Conservation (phyloP, 1,140 invertebrate genomes). For the Dendrolimus kikuchii region DNA sequence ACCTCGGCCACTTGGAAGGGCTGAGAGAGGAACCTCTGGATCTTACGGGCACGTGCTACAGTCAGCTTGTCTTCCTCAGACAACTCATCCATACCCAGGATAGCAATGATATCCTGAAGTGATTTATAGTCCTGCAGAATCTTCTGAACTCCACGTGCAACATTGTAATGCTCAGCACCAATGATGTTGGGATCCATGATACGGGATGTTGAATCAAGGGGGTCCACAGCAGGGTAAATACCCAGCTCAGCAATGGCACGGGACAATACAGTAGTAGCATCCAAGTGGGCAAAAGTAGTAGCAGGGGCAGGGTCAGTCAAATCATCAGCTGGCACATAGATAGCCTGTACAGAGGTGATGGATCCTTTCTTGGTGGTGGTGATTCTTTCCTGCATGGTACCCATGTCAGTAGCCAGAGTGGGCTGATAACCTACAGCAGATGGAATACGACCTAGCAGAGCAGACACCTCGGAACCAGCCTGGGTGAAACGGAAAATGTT, state of each 20-base stretch:
- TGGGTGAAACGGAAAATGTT: slow-evolving; percentile 99
- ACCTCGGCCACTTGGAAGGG: slow-evolving; percentile 97
- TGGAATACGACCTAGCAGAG: slow-evolving; percentile 98
- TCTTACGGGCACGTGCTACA: slow-evolving; percentile 96
- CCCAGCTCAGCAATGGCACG: slow-evolving; percentile 95
- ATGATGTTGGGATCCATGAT: slow-evolving; percentile 99
- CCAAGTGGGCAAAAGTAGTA: slow-evolving; percentile 99
- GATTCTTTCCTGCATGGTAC: slow-evolving; percentile 99
- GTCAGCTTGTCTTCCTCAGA: slow-evolving; percentile 99
- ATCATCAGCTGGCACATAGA: slow-evolving; percentile 99
- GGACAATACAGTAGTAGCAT: slow-evolving; percentile 98
- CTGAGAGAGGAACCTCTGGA: slow-evolving; percentile 98
- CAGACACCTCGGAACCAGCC: slow-evolving; percentile 98
- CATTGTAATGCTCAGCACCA: slow-evolving; percentile 94
- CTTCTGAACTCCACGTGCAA: slow-evolving; percentile 97
- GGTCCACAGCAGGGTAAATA: slow-evolving; percentile 98
- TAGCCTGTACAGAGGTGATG: slow-evolving; percentile 98
- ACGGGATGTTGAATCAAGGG: slow-evolving; percentile 97
- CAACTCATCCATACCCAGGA: slow-evolving; percentile 99
- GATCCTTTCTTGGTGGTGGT: slow-evolving; percentile 99
- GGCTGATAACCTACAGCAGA: slow-evolving; percentile 99
- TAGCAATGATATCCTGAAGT: slow-evolving; percentile 98
- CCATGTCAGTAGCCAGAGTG: slow-evolving; percentile 99
- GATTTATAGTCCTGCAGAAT: slow-evolving; percentile 98
- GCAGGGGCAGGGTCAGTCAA: slow-evolving; percentile 99